Evolutionary conservation across 2,888 invertebrate genomes (phyloP), one percentile per base, ranked within the genome.

Genomic region (Hemaris fuciformis): DNA sequence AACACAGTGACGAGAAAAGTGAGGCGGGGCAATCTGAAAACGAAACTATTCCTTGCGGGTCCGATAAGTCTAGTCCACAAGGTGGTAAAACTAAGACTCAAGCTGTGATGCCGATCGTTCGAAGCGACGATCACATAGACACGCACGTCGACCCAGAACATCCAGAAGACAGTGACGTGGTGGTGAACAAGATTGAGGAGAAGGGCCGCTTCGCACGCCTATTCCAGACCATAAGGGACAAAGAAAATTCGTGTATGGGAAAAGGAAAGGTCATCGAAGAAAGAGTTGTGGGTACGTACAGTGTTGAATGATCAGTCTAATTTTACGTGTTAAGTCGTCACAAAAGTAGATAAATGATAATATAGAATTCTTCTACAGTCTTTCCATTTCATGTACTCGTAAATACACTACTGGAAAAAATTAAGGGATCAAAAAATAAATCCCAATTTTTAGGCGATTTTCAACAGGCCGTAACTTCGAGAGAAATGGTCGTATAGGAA

Each of bases 211-310:
- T 92, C 60, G 85, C 91, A 1, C 82, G 85, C 20, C 81, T 92
- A 59, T 92, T 92, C 65, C 89, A 91, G 65, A 85, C 87, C 0
- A 87, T 92, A 61, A 81, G 85, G 70, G 91, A 90, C 65, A 91
- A 91, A 65, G 91, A 93, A 70, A 79, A 89, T 67, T 92, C 91
- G 20, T 93, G 92, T 67, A 92, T 93, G 87, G 87, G 92, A 6
- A 91, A 85, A 79, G 91, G 91, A 27, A 91, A 92, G 75, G 92
- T 93, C 56, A 90, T 92, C 58, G 92, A 92, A 76, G 89, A 91
- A 71, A 80, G 82, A 66, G 80, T 89, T 73, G 80, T 83, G 68
- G 91, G 91, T 93, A 74, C 38, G 27, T 57, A 27, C 48, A 27
- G 15, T 10, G 10, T 10, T 53, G 3, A 15, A 15, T 27, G 15